A percentile compares a stretch with the other conserved stretches of the same genome.
These are phyloP conservation scores for Hypanus sabinus DNA, from an alignment of 2,113 vertebrate genomes.

Conservation along the genomic window DNA sequence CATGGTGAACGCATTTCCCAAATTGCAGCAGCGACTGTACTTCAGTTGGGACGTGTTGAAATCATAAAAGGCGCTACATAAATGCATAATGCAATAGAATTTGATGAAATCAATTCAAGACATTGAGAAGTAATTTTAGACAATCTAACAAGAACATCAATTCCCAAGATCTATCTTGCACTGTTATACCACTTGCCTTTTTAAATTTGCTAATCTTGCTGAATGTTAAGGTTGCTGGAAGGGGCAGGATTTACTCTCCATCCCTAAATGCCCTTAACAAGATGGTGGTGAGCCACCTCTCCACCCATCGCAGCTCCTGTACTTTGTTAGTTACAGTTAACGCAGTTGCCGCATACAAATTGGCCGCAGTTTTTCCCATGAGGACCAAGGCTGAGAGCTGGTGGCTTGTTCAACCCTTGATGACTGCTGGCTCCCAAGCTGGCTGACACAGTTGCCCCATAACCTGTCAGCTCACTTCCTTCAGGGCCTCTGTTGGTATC, in stretches of 20 bases:
- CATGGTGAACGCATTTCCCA: not conserved
- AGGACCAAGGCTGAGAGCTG: not conserved
- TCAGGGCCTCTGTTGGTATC: too few species aligned
- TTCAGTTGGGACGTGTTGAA: not conserved
- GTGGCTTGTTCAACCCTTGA: not conserved
- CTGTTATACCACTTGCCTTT: not conserved
- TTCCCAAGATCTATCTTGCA: not conserved
- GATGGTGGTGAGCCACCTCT: too few species aligned
- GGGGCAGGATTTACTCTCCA: too few species aligned
- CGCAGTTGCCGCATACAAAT: not conserved
- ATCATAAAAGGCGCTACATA: too few species aligned
- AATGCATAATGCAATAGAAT: not conserved
- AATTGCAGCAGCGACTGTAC: not conserved
- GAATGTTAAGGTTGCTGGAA: too few species aligned
- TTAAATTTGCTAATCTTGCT: too few species aligned
- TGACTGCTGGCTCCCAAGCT: not conserved
- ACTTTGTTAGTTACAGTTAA: too few species aligned
- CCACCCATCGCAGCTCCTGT: too few species aligned
- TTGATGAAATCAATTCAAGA: not conserved
- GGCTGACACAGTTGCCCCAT: not conserved
- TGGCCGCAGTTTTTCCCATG: not conserved
- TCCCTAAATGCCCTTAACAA: too few species aligned
- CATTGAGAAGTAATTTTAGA: not conserved
- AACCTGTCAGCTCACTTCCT: not conserved
- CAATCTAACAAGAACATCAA: not conserved